Conservation (phyloP, 2,113 vertebrate genomes). For the Glaucidium brasilianum region DNA sequence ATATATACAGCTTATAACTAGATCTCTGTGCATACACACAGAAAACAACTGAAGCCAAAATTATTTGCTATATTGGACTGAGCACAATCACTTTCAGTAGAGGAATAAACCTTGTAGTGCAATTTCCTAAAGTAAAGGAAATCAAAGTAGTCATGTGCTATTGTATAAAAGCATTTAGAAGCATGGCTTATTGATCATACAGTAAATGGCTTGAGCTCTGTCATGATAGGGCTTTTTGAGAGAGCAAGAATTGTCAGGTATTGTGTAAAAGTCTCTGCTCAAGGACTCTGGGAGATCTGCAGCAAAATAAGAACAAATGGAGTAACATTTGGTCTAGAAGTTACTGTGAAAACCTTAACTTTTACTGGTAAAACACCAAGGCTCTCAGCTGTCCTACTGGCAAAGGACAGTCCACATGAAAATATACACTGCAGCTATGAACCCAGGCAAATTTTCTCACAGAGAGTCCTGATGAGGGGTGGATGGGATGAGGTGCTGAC, state of each 20-base stretch:
- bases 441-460: neutral
- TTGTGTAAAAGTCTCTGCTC: neutral
- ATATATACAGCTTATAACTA: neutral
- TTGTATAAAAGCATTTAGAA: neutral
- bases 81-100: neutral
- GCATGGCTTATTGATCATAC: neutral
- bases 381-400: neutral
- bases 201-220: neutral
- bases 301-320: neutral
- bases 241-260: neutral
- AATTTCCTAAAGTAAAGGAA: neutral
- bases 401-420: neutral
- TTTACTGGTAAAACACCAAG: neutral
- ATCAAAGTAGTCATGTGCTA: neutral
- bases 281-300: neutral
- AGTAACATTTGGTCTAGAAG: neutral
- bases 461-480: neutral
- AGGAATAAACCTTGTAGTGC: neutral
- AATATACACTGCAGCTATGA: neutral
- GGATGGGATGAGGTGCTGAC: neutral
- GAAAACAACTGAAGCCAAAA: neutral
- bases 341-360: neutral
- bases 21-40: accelerated
- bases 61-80: neutral
- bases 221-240: neutral